Evolutionary conservation across 2,888 invertebrate species (phyloP).

Genomic region (Plagodis dolabraria): DNA sequence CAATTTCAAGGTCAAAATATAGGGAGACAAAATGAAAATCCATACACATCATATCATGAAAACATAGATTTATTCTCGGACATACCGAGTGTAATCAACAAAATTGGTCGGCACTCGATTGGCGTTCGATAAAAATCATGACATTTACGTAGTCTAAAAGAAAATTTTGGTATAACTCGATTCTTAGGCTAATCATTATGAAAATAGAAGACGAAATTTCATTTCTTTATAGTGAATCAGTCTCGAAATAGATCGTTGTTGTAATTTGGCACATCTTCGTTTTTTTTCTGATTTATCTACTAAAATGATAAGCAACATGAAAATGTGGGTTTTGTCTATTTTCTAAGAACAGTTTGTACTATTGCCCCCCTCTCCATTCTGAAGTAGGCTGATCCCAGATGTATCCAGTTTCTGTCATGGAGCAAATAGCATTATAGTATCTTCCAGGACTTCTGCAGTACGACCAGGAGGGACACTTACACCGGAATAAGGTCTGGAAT

Average conservation of each 20-base stretch:
- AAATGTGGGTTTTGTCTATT: slow-evolving; percentile 15
- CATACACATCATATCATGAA: slow-evolving; percentile 45
- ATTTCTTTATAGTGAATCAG: slow-evolving; percentile 74
- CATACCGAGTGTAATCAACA: slow-evolving; percentile 50
- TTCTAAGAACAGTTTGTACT: slow-evolving; percentile 22
- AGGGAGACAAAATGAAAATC: slow-evolving; percentile 52
- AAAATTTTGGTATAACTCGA: slow-evolving; percentile 26
- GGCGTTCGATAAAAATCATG: slow-evolving; percentile 34
- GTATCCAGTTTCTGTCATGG: slow-evolving; percentile 95
- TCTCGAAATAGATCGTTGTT: slow-evolving; percentile 75
- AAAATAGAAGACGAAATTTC: slow-evolving; percentile 77
- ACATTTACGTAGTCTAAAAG: slow-evolving; percentile 41
- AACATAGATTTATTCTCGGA: slow-evolving; percentile 63
- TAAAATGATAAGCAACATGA: slow-evolving; percentile 39
- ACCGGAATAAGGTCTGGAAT: slow-evolving; percentile 93
- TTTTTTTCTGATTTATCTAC: slow-evolving; percentile 31
- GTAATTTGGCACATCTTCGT: slow-evolving; percentile 59
- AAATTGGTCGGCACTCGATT: slow-evolving; percentile 53
- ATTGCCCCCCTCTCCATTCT: slow-evolving; percentile 75
- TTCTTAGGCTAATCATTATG: slow-evolving; percentile 55
- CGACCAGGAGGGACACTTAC: slow-evolving; percentile 95
- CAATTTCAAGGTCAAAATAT: slow-evolving; percentile 60
- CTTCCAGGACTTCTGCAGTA: slow-evolving; percentile 94
- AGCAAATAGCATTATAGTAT: slow-evolving; percentile 95
- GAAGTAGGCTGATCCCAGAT: slow-evolving; percentile 93